phyloP scores from a whole-genome alignment of 2,888 invertebrate species.

The Drosophila putrida region DNA sequence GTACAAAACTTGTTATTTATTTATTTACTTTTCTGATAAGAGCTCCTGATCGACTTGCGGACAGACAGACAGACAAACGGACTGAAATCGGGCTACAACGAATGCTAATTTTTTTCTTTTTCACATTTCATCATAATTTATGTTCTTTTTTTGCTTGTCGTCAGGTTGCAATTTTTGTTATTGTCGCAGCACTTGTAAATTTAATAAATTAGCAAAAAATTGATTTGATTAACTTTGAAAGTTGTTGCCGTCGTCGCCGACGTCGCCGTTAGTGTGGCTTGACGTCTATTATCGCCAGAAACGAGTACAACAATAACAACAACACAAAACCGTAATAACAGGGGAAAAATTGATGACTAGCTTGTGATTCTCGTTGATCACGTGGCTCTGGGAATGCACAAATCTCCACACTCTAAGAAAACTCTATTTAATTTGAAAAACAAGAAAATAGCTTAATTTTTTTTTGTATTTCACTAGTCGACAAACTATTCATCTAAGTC shows the following conservation, averaged over 20 bases:
- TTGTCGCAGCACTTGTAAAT: constrained; percentile 72
- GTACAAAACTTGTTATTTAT: constrained; percentile 70
- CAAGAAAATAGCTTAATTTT: not conserved
- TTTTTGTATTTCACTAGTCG: not conserved
- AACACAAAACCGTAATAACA: constrained; percentile 5
- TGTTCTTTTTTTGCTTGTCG: constrained; percentile 34
- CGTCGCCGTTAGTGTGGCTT: constrained; percentile 20
- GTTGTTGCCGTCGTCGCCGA: constrained; percentile 28
- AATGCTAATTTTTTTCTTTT: constrained; percentile 68
- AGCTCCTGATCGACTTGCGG: constrained; percentile 26
- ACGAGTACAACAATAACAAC: constrained; percentile 42
- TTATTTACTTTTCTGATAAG: constrained; percentile 81
- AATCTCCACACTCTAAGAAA: constrained; percentile 4
- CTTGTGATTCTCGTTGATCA: constrained; percentile 51
- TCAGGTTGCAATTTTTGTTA: constrained; percentile 69
- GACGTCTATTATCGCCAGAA: constrained; percentile 67
- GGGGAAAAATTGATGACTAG: constrained; percentile 35
- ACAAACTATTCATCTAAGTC: no score
- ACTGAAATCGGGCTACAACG: constrained; percentile 28
- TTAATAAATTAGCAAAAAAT: constrained; percentile 79
- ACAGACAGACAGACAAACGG: constrained; percentile 9
- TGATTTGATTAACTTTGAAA: constrained; percentile 78
- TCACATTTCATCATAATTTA: constrained; percentile 56
- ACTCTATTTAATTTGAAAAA: not conserved
- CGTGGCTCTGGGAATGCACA: constrained; percentile 40